Evolutionary conservation across 1,140 invertebrate species (phyloP).

Genomic region (Planococcus citri): DNA sequence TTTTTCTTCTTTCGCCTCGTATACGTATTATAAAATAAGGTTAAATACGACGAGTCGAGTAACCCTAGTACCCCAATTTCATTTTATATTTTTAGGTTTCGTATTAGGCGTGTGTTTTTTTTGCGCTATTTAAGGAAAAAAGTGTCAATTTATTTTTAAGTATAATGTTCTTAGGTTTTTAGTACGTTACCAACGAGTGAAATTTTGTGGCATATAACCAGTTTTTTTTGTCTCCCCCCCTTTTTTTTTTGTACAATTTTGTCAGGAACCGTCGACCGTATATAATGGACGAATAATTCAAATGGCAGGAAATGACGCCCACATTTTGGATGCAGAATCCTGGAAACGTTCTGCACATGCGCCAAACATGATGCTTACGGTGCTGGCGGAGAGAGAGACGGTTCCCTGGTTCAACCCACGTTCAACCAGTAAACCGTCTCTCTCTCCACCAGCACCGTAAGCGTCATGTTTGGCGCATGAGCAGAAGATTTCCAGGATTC

Average conservation of each 20-base stretch:
- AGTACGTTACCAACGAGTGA: constrained; percentile 3
- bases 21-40: neutral
- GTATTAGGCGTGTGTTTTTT: neutral
- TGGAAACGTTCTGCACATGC: too few species aligned
- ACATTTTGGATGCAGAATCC: too few species aligned
- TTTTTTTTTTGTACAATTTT: neutral
- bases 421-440: too few species aligned
- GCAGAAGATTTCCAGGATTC: too few species aligned
- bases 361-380: too few species aligned
- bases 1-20: neutral
- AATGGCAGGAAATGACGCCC: too few species aligned
- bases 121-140: neutral
- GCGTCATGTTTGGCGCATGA: too few species aligned
- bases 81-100: neutral
- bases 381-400: too few species aligned
- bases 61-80: neutral
- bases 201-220: constrained; percentile 12
- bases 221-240: neutral
- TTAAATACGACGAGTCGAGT: too few species aligned
- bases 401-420: too few species aligned
- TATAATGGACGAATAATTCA: too few species aligned
- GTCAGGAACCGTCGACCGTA: neutral
- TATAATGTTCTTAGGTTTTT: neutral
- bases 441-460: too few species aligned
- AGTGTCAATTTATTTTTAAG: neutral